Evolutionary conservation across 2,888 invertebrate species (phyloP), one percentile per base, ranked within the genome.

Genomic region (Polydrusus pterygomalis): DNA sequence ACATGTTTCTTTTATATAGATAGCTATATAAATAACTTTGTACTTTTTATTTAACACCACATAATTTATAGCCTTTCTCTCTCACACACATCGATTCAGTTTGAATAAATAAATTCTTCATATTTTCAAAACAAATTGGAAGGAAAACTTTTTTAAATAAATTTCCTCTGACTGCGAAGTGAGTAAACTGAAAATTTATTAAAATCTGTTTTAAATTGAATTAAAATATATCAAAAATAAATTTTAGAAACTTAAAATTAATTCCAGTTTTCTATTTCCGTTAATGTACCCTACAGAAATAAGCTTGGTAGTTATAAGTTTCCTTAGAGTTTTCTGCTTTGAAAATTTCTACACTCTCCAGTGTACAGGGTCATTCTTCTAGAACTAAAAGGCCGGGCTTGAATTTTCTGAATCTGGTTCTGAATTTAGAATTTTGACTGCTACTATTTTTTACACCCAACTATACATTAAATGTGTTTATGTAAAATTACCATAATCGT

Each of bases 261-360:
- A 60, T 60, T 60, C 18, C 10, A 60, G 17, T 17, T 38, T 60
- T 60, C 58, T 60, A 38, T 60, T 60, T 60, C 58, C 38, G 58
- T 60, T 60, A 60, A 60, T 60, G 58, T 38, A 60, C 58, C 58
- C 58, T 38, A 60, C 38, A 38, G 58, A 38, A 60, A 60, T 60
- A 60, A 38, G 58, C 38, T 18, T 38, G 34, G 38, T 60, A 60
- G 58, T 60, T 60, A 60, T 60, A 60, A 60, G 58, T 60, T 60
- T 60, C 38, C 58, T 38, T 60, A 18, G 58, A 60, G 38, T 60
- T 60, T 60, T 60, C 58, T 60, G 38, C 38, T 60, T 38, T 60
- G 38, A 60, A 60, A 60, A 60, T 60, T 58, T 58, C 38, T 34
- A 58, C 17, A 17, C 17, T 38, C 18, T 11, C 38, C 58, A 60